Evolutionary conservation across 2,113 vertebrate genomes (phyloP), one percentile per base, ranked within the genome.

Genomic region (Paradisaea rubra): DNA sequence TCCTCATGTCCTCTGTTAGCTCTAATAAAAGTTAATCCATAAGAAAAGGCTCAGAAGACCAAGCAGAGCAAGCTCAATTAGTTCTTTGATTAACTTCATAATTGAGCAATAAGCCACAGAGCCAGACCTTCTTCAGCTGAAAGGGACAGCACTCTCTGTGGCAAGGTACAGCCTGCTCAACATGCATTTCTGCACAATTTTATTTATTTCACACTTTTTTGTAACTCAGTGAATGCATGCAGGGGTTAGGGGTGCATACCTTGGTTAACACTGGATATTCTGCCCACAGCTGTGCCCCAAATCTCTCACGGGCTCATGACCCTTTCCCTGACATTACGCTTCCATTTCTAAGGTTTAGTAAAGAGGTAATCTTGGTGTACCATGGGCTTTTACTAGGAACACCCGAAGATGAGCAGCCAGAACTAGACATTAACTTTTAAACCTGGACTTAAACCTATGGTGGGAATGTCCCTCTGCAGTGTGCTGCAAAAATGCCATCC

Each of bases 41-140:
- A 88, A 69, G 86, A 93, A 87, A 65, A 95, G 50, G n/a, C 74
- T 91, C 90, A 56, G 61, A 85, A 93, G 88, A 88, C 88, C 49
- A 72, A 91, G 74, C 78, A 87, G 77, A 84, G 44, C 81, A 57
- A 91, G 93, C 85, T 93, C 93, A 93, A 86, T 96, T 95, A 96
- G 68, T 88, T 94, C 79, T 93, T 93, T 91, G 71, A 96, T 96
- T 93, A 95, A 72, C 70, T 82, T 91, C 28, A 42, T 90, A 91
- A 93, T 72, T 72, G 53, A 76, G 82, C 86, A 71, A 52, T 90
- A 94, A 94, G 70, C 79, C 61, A 64, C 44, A 45, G 54, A 76
- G 50, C 25, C 31, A 84, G 57, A 74, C 44, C 63, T 79, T 64
- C 56, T 52, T 44, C 57, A 59, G 19, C 44, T 23, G 2, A 39